These are phyloP conservation scores for Enteromius afrohamiltoni DNA, from an alignment of 2,797 vertebrate species.

Conservation along the genomic window DNA sequence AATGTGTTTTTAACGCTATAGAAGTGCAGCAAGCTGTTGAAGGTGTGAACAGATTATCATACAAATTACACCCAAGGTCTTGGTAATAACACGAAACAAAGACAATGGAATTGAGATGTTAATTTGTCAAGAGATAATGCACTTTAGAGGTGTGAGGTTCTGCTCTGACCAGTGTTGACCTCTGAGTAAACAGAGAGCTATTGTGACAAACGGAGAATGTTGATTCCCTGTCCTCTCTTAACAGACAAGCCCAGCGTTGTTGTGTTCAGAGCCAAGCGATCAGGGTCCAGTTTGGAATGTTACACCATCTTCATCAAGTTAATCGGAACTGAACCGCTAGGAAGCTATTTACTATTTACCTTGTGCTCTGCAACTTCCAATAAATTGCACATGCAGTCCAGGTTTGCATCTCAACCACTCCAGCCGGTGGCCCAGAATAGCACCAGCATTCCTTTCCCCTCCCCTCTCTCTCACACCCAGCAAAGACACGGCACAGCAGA, in stretches of 20 bases:
- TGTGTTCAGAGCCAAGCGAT: slow-evolving; percentile 22
- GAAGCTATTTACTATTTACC: not conserved
- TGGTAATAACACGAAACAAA: slow-evolving; percentile 45
- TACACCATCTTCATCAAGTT: not conserved
- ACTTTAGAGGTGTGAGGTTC: slow-evolving; percentile 53
- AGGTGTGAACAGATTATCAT: slow-evolving; percentile 61
- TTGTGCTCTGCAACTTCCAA: slow-evolving; percentile 27
- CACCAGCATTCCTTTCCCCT: slow-evolving; percentile 72
- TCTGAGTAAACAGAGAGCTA: slow-evolving; percentile 56
- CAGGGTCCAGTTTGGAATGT: slow-evolving; percentile 1
- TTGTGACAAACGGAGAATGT: slow-evolving; percentile 55
- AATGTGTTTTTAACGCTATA: slow-evolving; percentile 52
- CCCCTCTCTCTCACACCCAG: slow-evolving; percentile 64
- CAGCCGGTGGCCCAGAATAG: slow-evolving; percentile 74
- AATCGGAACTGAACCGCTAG: not conserved
- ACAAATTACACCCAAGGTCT: slow-evolving; percentile 65
- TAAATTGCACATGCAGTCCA: slow-evolving; percentile 34
- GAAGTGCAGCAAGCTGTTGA: slow-evolving; percentile 31
- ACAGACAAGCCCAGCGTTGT: slow-evolving; percentile 45
- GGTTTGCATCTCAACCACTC: slow-evolving; percentile 41
- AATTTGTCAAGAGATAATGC: slow-evolving; percentile 56
- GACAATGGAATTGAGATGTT: slow-evolving; percentile 54
- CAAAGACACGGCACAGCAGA: slow-evolving; percentile 69
- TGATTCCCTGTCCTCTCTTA: slow-evolving; percentile 48
- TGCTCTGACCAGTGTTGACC: slow-evolving; percentile 51